A percentile compares a stretch with the other conserved stretches of the same genome.
These are phyloP conservation scores for Mizuhopecten yessoensis DNA, from an alignment of 1,140 invertebrate species.

Conservation along the genomic window DNA sequence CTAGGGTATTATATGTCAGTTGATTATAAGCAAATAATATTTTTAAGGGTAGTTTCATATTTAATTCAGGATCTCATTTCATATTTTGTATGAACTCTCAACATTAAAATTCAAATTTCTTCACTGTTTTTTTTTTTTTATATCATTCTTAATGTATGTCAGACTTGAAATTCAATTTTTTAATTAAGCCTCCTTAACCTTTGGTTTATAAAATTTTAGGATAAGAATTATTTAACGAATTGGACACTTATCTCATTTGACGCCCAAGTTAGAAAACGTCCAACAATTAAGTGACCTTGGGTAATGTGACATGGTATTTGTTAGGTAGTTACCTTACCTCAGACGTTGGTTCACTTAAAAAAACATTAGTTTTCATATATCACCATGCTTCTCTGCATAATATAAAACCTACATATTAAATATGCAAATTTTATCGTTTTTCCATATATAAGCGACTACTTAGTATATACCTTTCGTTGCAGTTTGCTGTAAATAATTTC, in stretches of 20 bases:
- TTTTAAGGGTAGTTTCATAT: too few species aligned
- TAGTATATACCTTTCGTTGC: not conserved
- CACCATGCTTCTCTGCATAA: not conserved
- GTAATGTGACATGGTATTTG: not conserved
- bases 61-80: too few species aligned
- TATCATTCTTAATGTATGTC: too few species aligned
- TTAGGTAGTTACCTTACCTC: not conserved
- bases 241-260: not conserved
- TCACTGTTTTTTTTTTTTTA: too few species aligned
- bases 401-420: not conserved
- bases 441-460: not conserved
- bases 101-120: too few species aligned
- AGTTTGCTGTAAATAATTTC: not conserved
- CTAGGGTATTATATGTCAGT: too few species aligned
- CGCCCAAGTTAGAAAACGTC: too few species aligned
- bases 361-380: not conserved
- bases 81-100: too few species aligned
- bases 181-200: too few species aligned
- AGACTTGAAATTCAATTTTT: too few species aligned
- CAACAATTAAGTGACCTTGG: not conserved
- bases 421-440: not conserved
- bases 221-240: not conserved
- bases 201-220: not conserved
- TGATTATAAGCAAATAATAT: too few species aligned
- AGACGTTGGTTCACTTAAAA: not conserved